Percentiles rank a stretch among this genome's conserved stretches.
phyloP scores from a whole-genome alignment of 2,888 invertebrate species.

The Drosophila acutilabella region DNA sequence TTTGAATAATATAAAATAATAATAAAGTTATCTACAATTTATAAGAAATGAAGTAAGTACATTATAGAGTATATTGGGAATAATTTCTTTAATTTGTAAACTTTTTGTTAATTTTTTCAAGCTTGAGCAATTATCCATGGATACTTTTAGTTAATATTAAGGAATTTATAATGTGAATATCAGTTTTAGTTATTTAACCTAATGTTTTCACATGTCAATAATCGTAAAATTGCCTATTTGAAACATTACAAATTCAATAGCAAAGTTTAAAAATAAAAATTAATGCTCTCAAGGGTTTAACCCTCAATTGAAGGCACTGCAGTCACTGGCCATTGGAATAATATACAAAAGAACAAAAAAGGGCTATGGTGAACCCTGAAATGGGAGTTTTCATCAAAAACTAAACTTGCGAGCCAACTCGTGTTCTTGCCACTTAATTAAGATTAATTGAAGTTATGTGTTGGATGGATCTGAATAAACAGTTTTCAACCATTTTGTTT shows the following conservation, averaged over 20 bases:
- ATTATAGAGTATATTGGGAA: too few species aligned
- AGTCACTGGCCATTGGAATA: conserved; percentile 25
- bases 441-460: conserved; percentile 80
- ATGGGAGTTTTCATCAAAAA: conserved; percentile 47
- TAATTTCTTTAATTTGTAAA: too few species aligned
- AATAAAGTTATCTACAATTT: too few species aligned
- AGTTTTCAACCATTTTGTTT: conserved; percentile 75
- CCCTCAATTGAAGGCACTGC: conserved; percentile 64
- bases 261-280: conserved; percentile 57
- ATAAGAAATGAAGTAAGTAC: too few species aligned
- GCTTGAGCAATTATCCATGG: not conserved
- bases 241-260: conserved; percentile 45
- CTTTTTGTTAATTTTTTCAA: not conserved
- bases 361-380: conserved; percentile 66
- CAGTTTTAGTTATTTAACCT: conserved; percentile 30
- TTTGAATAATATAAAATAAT: too few species aligned
- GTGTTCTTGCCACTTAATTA: conserved; percentile 77
- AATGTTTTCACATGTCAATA: conserved; percentile 51
- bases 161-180: not conserved
- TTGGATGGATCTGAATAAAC: conserved; percentile 67
- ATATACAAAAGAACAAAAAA: conserved; percentile 36
- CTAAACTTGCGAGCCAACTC: conserved; percentile 29
- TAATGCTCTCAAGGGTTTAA: conserved; percentile 66
- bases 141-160: not conserved
- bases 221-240: conserved; percentile 34